phyloP scores from a whole-genome alignment of 2,113 vertebrate species.

The Planiliza haematocheilus region DNA sequence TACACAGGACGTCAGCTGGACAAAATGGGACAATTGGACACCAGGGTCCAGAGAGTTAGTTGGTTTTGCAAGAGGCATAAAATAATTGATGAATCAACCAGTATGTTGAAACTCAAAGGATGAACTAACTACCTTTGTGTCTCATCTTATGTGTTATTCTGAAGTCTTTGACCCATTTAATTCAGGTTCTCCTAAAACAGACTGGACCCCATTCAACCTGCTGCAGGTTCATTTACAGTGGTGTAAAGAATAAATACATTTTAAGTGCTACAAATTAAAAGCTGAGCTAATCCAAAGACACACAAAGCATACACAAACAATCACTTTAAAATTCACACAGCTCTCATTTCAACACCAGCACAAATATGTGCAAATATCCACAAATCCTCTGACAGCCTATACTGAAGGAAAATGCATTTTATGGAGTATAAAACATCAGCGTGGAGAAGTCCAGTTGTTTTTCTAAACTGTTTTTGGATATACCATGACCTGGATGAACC shows the following conservation, averaged over 20 bases:
- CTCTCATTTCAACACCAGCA: neutral
- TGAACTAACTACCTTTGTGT: neutral
- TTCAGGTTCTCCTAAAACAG: neutral
- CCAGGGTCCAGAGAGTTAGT: neutral
- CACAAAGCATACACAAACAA: conserved; percentile 10
- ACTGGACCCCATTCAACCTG: no score
- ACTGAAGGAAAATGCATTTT: neutral
- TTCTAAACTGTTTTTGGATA: no score
- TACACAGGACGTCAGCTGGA: conserved; percentile 10
- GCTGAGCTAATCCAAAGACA: neutral
- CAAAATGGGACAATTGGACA: no score
- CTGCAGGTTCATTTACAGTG: conserved; percentile 7
- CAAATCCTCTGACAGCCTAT: neutral
- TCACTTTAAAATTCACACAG: neutral
- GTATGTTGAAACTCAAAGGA: neutral
- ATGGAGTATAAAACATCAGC: conserved; percentile 6
- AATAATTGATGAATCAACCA: neutral
- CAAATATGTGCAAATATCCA: conserved; percentile 33
- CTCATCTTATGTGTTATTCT: neutral
- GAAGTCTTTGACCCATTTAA: no score
- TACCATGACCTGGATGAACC: no score
- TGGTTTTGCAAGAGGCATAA: neutral
- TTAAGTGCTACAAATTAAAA: neutral
- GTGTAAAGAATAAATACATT: conserved; percentile 44
- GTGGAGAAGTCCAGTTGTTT: no score